These are phyloP conservation scores for Proisotoma minuta DNA, from an alignment of 2,888 invertebrate species.

Conservation along the genomic window DNA sequence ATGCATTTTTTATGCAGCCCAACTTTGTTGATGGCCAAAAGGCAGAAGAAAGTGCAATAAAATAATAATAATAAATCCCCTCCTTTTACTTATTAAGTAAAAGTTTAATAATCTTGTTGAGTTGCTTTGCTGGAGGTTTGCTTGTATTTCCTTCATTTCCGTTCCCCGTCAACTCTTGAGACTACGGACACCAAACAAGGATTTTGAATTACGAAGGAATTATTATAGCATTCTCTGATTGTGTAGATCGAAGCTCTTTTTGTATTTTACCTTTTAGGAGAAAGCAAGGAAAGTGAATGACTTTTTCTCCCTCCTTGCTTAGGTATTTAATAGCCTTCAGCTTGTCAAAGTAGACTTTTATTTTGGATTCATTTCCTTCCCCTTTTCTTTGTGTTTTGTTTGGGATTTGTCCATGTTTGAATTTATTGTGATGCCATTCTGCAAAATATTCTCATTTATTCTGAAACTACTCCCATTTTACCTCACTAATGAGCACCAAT, in stretches of 20 bases:
- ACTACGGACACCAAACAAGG: neutral
- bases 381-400: too few relatives aligned
- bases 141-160: neutral
- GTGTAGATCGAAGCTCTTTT: neutral
- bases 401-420: neutral
- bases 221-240: too few relatives aligned
- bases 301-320: neutral
- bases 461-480: neutral
- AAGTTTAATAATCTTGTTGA: neutral
- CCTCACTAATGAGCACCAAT: slow-evolving; percentile 7
- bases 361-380: neutral
- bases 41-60: too few relatives aligned
- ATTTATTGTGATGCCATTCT: neutral
- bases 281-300: neutral
- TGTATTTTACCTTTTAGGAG: neutral
- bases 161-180: neutral
- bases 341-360: slow-evolving; percentile 2
- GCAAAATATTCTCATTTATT: neutral
- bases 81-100: too few relatives aligned
- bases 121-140: neutral
- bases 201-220: too few relatives aligned
- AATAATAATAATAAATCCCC: too few relatives aligned
- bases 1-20: too few relatives aligned
- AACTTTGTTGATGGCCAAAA: too few relatives aligned
- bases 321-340: neutral